Evolutionary conservation across 2,113 vertebrate species (phyloP), one percentile per base, ranked within the genome.

Genomic region (Pholis gunnellus): DNA sequence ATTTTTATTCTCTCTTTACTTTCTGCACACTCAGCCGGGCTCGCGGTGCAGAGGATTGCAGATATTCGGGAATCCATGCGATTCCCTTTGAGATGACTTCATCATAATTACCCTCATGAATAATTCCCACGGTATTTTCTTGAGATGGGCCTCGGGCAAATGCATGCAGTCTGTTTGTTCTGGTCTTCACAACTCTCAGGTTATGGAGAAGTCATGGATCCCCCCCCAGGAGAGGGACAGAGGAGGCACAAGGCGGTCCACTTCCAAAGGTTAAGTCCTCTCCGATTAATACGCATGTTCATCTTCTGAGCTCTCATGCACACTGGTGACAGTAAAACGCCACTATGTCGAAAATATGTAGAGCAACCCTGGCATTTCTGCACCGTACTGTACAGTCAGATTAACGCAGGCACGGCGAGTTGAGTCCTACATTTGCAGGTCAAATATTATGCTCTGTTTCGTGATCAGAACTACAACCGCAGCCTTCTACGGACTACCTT

Each of bases 101-200:
- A 22, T 73, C 69, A 61, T 78, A 86, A 91, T 90, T 87, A 90
- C 64, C 40, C 81, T 74, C 56, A 86, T 85, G 72, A 89, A 81
- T 84, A 89, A 89, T 81, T 87, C 83, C 75, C 75, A 77, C 4
- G 38, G 67, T 73, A 56, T 76, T 82, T 31, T 73, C 44, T 81
- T 57, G 29, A 36, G 79, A 81, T 74, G 42, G 38, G 73, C 69
- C 66, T 0, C 1, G 57, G 63, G 82, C 40, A 42, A 59, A 79
- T 15, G 14, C 73, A 72, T 17, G 44, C n/a, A 14, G 69, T 66
- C 63, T 2, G 68, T 70, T 82, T 76, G 65, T 69, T 88, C 46
- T 44, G 25, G 64, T 52, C 46, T 61, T 71, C 27, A 25, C 29
- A 72, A 60, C 40, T 59, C 44, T 2, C 52, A 87, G 82, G 73